Conservation (phyloP, 2,113 vertebrate genomes). For the Petrocephalus microphthalmus region DNA sequence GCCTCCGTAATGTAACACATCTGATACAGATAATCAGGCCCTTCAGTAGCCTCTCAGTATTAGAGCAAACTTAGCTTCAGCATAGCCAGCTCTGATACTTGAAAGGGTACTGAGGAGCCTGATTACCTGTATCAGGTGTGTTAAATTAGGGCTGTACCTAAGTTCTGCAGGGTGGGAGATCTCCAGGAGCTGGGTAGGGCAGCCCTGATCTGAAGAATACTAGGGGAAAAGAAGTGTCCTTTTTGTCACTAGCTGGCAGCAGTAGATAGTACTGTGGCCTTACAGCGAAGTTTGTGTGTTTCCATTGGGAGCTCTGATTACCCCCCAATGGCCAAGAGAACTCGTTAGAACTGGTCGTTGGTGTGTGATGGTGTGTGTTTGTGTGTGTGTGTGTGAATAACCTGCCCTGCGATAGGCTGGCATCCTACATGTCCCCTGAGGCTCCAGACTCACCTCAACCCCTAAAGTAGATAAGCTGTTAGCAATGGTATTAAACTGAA, state of each 20-base stretch:
- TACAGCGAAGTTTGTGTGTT: neutral
- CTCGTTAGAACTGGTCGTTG: neutral
- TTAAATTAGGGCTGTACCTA: no score
- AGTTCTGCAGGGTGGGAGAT: no score
- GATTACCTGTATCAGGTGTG: no score
- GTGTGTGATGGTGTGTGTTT: neutral
- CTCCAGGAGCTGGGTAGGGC: no score
- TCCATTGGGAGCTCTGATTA: neutral
- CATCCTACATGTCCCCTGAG: neutral
- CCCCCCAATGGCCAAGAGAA: neutral
- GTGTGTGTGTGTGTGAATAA: neutral
- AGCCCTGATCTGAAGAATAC: neutral
- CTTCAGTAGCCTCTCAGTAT: no score
- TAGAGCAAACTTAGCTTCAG: no score
- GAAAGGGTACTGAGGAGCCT: no score
- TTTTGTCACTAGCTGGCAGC: neutral
- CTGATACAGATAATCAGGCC: no score
- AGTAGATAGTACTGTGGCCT: neutral
- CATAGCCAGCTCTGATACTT: no score
- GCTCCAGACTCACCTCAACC: neutral
- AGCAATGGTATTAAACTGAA: neutral
- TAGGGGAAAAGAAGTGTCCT: neutral
- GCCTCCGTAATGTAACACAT: no score
- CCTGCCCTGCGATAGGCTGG: neutral
- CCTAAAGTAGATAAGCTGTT: neutral